Percentiles rank a stretch among this genome's conserved stretches.
Conservation (phyloP, 1,140 invertebrate genomes). For the Heliconius hewitsoni region DNA sequence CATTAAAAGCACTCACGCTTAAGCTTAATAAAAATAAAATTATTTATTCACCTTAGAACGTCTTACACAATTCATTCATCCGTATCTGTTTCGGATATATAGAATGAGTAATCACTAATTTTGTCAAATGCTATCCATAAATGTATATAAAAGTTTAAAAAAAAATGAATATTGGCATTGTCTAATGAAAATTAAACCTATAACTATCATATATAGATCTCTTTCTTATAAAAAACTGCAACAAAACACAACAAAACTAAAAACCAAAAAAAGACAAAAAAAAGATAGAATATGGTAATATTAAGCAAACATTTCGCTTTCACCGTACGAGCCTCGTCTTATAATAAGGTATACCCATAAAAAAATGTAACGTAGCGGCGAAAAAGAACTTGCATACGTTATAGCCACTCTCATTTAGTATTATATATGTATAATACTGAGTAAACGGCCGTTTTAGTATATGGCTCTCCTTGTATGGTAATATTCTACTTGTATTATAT, state of each 20-base stretch:
- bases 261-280: background rate
- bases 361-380: slow-evolving; percentile 6
- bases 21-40: no score
- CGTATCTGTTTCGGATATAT: no score
- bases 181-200: background rate
- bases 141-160: background rate
- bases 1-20: no score
- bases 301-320: background rate
- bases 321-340: background rate
- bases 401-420: slow-evolving; percentile 6
- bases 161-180: background rate
- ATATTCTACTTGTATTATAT: background rate
- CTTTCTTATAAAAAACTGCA: no score
- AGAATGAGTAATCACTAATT: no score
- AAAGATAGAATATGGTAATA: background rate
- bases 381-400: slow-evolving; percentile 5
- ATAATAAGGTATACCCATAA: slow-evolving; percentile 1
- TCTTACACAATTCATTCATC: no score
- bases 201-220: no score
- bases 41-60: no score
- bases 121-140: no score
- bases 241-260: background rate
- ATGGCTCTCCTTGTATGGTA: background rate
- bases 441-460: background rate
- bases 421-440: slow-evolving; percentile 6